phyloP scores from a whole-genome alignment of 2,113 vertebrate genomes.

The Stigmatopora nigra region DNA sequence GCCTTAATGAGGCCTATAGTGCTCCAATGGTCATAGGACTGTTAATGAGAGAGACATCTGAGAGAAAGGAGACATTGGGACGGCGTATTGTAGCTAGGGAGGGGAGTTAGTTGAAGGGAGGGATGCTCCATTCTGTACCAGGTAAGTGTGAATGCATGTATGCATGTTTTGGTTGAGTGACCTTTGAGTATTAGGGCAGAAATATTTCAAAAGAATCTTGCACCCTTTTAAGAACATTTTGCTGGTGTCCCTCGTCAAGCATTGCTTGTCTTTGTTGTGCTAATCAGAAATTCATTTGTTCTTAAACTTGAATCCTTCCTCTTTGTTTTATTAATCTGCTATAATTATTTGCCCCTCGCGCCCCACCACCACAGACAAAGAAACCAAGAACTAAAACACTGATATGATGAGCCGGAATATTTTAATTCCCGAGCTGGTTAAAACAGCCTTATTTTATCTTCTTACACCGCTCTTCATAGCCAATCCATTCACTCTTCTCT shows the following conservation, averaged over 20 bases:
- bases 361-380: slow-evolving; percentile 56
- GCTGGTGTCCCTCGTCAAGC: slow-evolving; percentile 79
- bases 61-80: slow-evolving; percentile 31
- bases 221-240: slow-evolving; percentile 82
- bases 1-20: slow-evolving; percentile 59
- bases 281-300: slow-evolving; percentile 99
- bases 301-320: slow-evolving; percentile 96
- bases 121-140: slow-evolving; percentile 40
- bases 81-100: slow-evolving; percentile 21
- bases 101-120: slow-evolving; percentile 2
- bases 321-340: slow-evolving; percentile 89
- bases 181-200: slow-evolving; percentile 25
- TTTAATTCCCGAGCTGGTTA: slow-evolving; percentile 90
- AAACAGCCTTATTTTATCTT: slow-evolving; percentile 50
- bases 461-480: slow-evolving; percentile 26
- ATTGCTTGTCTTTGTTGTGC: slow-evolving; percentile 95
- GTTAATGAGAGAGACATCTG: slow-evolving; percentile 65
- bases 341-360: slow-evolving; percentile 81
- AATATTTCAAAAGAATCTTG: slow-evolving; percentile 65
- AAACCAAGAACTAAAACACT: slow-evolving; percentile 83
- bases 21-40: slow-evolving; percentile 51
- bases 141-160: slow-evolving; percentile 61
- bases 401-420: slow-evolving; percentile 85
- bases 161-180: slow-evolving; percentile 40
- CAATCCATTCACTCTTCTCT: slow-evolving; percentile 71